Conservation (phyloP, 2,888 invertebrate genomes). For the Drosophila putrida region DNA sequence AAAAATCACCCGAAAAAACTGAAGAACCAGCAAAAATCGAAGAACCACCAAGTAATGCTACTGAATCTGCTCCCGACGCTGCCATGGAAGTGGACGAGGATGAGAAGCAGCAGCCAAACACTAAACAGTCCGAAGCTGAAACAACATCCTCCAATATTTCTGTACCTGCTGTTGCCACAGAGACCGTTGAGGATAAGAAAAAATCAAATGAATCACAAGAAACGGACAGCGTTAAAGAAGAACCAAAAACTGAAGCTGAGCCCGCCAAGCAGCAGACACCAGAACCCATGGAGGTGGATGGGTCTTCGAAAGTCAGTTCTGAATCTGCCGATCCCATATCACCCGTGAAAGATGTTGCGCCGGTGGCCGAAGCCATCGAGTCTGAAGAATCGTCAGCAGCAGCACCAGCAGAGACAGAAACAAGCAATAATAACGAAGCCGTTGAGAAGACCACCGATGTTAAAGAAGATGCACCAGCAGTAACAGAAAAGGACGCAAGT, state of each 20-base stretch:
- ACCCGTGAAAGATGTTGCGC: conserved; percentile 33
- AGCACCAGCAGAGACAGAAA: conserved; percentile 19
- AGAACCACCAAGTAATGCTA: conserved; percentile 44
- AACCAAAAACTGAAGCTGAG: conserved; percentile 42
- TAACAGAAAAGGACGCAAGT: conserved; percentile 30
- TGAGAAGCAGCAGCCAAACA: conserved; percentile 21
- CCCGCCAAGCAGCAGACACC: conserved; percentile 67
- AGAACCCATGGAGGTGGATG: conserved; percentile 84
- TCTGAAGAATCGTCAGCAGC: conserved; percentile 8
- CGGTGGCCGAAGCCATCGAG: conserved; percentile 19
- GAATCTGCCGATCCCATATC: conserved; percentile 35
- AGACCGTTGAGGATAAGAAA: conserved; percentile 40
- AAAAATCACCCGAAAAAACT: conserved; percentile 31
- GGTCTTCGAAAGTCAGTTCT: conserved; percentile 58
- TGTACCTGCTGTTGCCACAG: conserved; percentile 41
- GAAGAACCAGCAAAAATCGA: conserved; percentile 54
- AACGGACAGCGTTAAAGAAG: conserved; percentile 35
- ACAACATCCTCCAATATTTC: conserved; percentile 32
- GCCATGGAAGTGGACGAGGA: conserved; percentile 65
- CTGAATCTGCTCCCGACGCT: conserved; percentile 30
- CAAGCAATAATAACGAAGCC: conserved; percentile 49
- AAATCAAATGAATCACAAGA: conserved; percentile 30
- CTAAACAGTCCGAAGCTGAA: conserved; percentile 23
- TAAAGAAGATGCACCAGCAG: conserved; percentile 41
- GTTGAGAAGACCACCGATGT: conserved; percentile 46